Evolutionary conservation across 2,797 vertebrate genomes (phyloP).

Genomic region (Tokudaia tokunoshimensis): DNA sequence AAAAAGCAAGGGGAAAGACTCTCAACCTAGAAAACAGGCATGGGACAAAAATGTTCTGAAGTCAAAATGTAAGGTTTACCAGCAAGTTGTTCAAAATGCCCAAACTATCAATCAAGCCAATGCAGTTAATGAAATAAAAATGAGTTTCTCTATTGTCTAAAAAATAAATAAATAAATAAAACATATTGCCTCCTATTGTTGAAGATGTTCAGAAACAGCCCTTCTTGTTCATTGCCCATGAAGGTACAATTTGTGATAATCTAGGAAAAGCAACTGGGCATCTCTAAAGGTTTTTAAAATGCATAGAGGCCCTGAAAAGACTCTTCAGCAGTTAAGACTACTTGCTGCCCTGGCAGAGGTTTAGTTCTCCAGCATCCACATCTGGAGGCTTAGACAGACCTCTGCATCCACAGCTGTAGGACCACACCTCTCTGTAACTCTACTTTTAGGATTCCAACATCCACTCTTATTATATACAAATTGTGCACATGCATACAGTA

Average conservation of each 20-base stretch:
- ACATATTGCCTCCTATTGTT: not conserved
- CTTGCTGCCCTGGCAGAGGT: not conserved
- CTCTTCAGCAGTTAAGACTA: not conserved
- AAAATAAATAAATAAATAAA: conserved; percentile 17
- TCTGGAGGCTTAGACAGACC: not conserved
- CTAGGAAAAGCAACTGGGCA: not conserved
- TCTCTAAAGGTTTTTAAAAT: conserved; percentile 6
- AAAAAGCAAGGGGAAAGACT: not conserved
- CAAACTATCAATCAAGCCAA: not conserved
- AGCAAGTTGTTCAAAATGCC: not conserved
- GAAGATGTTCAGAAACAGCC: conserved; percentile 8
- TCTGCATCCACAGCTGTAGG: not conserved
- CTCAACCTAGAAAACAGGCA: not conserved
- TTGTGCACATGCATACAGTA: not conserved
- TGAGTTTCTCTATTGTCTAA: not conserved
- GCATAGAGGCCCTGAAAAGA: not conserved
- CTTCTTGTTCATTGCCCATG: not conserved
- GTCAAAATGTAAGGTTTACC: not conserved
- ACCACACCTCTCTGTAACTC: not conserved
- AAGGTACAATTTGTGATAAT: not conserved
- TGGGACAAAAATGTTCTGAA: conserved; percentile 22
- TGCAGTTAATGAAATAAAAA: not conserved
- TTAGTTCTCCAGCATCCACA: not conserved
- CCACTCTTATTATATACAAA: not conserved
- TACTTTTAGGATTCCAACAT: not conserved